Conservation (phyloP, 2,113 vertebrate species). For the Ifrita kowaldi region DNA sequence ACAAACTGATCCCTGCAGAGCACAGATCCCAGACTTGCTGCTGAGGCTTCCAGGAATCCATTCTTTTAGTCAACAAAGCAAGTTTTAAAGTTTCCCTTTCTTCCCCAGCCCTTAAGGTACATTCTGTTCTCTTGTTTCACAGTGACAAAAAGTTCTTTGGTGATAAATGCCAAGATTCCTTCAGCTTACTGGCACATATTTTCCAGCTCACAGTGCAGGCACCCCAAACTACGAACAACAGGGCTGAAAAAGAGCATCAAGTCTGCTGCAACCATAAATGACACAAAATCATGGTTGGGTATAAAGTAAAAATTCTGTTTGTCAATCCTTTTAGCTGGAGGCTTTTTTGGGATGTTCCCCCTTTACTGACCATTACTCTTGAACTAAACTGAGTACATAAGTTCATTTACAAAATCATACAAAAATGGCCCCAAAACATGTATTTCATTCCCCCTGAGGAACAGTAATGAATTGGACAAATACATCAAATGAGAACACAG, state of each 20-base stretch:
- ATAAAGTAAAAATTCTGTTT: not conserved
- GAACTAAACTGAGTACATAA: not conserved
- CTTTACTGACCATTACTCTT: not conserved
- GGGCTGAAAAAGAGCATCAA: not conserved
- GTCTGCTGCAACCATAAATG: not conserved
- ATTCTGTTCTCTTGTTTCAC: not conserved
- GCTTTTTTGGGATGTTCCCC: not conserved
- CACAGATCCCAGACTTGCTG: not conserved
- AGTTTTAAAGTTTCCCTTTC: not conserved
- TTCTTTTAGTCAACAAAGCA: not conserved
- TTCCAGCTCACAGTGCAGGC: not conserved
- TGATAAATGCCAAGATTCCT: not conserved
- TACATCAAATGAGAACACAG: not conserved
- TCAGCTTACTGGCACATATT: not conserved
- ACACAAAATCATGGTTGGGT: not conserved
- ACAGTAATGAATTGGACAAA: not conserved
- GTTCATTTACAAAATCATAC: not conserved
- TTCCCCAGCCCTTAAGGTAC: not conserved
- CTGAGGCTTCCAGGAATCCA: not conserved
- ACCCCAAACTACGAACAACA: not conserved
- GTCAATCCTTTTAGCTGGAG: not conserved
- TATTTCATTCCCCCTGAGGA: not conserved
- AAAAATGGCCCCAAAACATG: accelerated
- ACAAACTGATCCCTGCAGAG: not conserved
- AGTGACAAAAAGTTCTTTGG: not conserved